Evolutionary conservation across 2,888 invertebrate species (phyloP).

Genomic region (Gymnosoma rotundatum): DNA sequence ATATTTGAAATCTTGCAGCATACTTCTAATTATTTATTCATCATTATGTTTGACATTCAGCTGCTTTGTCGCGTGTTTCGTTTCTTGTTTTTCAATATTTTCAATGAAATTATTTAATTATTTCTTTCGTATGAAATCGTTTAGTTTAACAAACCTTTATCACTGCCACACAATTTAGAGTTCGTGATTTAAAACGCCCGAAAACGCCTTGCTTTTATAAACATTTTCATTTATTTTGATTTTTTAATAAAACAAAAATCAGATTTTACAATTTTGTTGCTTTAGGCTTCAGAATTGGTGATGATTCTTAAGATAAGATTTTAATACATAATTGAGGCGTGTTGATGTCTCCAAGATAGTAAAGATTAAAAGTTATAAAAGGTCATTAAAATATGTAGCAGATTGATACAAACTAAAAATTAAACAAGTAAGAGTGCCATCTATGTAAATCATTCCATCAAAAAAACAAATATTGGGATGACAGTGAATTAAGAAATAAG

Average conservation of each 20-base stretch:
- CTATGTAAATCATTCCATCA: no score
- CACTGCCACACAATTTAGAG: slow-evolving; percentile 31
- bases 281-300: neutral
- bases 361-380: slow-evolving; percentile 8
- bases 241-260: slow-evolving; percentile 2
- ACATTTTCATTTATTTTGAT: neutral
- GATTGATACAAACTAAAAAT: no score
- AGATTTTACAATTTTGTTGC: slow-evolving; percentile 39
- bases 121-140: slow-evolving; percentile 21
- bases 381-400: neutral
- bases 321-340: slow-evolving; percentile 28
- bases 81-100: slow-evolving; percentile 29
- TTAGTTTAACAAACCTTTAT: slow-evolving; percentile 15
- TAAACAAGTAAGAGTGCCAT: no score
- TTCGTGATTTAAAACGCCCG: slow-evolving; percentile 59
- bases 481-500: no score
- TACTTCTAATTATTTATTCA: neutral
- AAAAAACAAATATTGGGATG: no score
- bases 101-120: slow-evolving; percentile 41
- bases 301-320: slow-evolving; percentile 24
- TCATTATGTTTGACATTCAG: neutral
- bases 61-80: slow-evolving; percentile 8
- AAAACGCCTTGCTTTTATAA: slow-evolving; percentile 38
- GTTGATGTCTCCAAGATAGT: neutral
- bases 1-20: neutral